These are phyloP conservation scores for Odontomyia ornata DNA, from an alignment of 2,888 invertebrate species.

Conservation along the genomic window DNA sequence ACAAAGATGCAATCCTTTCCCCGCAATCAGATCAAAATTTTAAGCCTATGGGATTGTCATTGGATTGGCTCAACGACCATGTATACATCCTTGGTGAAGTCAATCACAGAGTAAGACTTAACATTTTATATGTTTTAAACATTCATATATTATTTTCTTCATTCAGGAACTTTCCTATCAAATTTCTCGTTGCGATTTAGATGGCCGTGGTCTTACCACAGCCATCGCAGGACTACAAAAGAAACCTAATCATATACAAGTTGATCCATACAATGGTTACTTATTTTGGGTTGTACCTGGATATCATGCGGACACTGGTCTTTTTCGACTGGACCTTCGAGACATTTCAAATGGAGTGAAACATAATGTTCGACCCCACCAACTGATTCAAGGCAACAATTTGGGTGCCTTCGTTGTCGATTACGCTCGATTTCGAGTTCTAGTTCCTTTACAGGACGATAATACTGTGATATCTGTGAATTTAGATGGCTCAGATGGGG, in stretches of 20 bases:
- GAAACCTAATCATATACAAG: slow-evolving; percentile 82
- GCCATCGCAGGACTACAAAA: slow-evolving; percentile 76
- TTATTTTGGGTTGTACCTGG: slow-evolving; percentile 79
- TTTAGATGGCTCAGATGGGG: slow-evolving; percentile 80
- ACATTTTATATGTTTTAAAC: slow-evolving; percentile 55
- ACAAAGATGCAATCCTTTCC: slow-evolving; percentile 65
- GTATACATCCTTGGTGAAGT: slow-evolving; percentile 84
- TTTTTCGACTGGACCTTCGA: slow-evolving; percentile 80
- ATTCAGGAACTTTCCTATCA: slow-evolving; percentile 70
- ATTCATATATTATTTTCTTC: background rate
- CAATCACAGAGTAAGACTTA: slow-evolving; percentile 63
- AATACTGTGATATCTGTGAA: slow-evolving; percentile 85
- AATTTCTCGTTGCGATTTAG: slow-evolving; percentile 79
- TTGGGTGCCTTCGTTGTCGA: slow-evolving; percentile 87
- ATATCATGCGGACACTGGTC: slow-evolving; percentile 68
- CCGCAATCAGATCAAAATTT: slow-evolving; percentile 69
- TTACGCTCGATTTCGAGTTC: slow-evolving; percentile 79
- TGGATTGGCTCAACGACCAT: slow-evolving; percentile 90
- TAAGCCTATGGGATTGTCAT: slow-evolving; percentile 75
- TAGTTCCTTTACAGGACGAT: slow-evolving; percentile 76
- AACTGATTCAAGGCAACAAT: slow-evolving; percentile 72
- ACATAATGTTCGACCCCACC: slow-evolving; percentile 73
- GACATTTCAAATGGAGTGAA: slow-evolving; percentile 79
- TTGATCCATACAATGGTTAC: slow-evolving; percentile 93
- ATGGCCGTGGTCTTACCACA: slow-evolving; percentile 75